Conservation (phyloP, 2,113 vertebrate species). For the Myiopsitta monachus region DNA sequence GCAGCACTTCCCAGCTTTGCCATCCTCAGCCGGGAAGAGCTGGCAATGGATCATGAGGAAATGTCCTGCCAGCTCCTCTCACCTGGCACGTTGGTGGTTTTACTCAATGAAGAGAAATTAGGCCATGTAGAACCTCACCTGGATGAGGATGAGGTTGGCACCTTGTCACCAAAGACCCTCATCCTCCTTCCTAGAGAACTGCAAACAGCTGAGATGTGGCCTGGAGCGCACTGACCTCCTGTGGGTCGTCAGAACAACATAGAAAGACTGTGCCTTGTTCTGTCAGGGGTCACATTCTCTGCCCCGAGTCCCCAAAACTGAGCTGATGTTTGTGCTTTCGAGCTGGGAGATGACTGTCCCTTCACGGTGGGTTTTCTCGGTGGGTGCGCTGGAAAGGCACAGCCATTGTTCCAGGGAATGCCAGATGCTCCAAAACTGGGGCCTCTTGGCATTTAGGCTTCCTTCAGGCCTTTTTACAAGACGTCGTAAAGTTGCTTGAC, state of each 20-base stretch:
- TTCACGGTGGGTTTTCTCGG: not conserved
- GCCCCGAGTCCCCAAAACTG: not conserved
- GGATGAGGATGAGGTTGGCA: not conserved
- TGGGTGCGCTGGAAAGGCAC: not conserved
- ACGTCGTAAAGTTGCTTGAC: slow-evolving; percentile 11
- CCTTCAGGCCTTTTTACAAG: not conserved
- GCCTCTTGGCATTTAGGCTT: not conserved
- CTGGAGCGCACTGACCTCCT: rapidly evolving
- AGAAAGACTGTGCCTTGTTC: not conserved
- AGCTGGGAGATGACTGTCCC: not conserved
- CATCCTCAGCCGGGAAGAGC: not conserved
- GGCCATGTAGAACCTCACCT: not conserved
- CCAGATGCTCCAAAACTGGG: not conserved
- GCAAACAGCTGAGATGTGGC: not conserved
- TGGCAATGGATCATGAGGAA: not conserved
- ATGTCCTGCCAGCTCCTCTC: not conserved
- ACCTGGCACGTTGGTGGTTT: not conserved
- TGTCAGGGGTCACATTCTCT: not conserved
- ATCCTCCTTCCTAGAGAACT: not conserved
- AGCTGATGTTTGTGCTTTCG: not conserved
- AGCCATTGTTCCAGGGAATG: not conserved
- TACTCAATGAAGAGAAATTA: not conserved
- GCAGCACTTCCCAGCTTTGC: not conserved
- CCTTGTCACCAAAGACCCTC: not conserved
- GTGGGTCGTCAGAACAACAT: not conserved